Evolutionary conservation across 1,140 invertebrate genomes (phyloP).

Genomic region (Coenobita brevimanus): DNA sequence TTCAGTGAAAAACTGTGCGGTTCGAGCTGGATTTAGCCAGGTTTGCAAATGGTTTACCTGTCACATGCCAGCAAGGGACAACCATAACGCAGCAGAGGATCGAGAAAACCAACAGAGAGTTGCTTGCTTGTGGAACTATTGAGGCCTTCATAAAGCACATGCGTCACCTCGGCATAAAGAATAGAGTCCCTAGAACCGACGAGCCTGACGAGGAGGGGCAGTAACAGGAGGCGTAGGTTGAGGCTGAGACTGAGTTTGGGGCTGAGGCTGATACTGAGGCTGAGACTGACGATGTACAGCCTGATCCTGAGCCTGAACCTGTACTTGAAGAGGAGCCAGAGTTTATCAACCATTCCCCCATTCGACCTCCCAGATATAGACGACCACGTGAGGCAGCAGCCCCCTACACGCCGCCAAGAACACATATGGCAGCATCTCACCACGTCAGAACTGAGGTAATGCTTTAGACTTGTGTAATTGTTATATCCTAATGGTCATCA

Average conservation of each 20-base stretch:
- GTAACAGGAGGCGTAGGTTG: background rate
- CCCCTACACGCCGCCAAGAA: constrained; percentile 17
- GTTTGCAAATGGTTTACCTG: constrained; percentile 19
- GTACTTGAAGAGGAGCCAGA: constrained; percentile 32
- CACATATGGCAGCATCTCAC: no score
- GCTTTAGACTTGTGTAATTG: no score
- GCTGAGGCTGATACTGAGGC: background rate
- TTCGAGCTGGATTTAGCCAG: background rate
- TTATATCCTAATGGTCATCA: no score
- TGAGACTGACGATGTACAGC: constrained; percentile 11
- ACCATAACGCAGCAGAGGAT: no score
- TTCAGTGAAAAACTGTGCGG: no score
- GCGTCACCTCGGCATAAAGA: constrained; percentile 25
- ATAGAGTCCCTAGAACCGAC: constrained; percentile 12
- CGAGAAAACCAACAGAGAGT: no score
- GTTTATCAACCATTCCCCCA: constrained; percentile 23
- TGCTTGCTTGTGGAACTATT: no score
- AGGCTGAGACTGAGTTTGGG: constrained; percentile 2
- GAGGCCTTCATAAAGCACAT: constrained; percentile 9
- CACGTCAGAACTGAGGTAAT: no score
- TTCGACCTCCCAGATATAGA: constrained; percentile 12
- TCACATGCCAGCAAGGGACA: background rate
- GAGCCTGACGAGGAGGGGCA: constrained; percentile 21
- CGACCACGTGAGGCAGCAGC: constrained; percentile 9
- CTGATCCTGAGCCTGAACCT: background rate